phyloP scores from a whole-genome alignment of 1,140 invertebrate genomes.

The Atta cephalotes region DNA sequence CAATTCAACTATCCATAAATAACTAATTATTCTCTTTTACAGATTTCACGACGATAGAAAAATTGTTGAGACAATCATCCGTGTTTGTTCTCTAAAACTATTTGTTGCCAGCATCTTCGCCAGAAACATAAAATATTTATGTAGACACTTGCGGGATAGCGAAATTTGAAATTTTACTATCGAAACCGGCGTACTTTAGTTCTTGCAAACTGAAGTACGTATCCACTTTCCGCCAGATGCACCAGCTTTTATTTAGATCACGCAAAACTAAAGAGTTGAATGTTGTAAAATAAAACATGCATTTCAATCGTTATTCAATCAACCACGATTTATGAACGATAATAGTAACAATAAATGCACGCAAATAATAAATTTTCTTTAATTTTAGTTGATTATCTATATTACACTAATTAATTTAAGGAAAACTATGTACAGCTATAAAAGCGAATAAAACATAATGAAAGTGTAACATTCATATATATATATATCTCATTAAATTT shows the following conservation, averaged over 20 bases:
- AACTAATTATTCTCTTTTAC: conserved; percentile 5
- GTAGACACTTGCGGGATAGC: conserved; percentile 53
- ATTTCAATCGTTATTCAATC: conserved; percentile 15
- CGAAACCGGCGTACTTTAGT: conserved; percentile 33
- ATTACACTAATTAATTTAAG: neutral
- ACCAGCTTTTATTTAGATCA: conserved; percentile 31
- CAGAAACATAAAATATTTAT: conserved; percentile 73
- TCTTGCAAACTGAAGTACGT: conserved; percentile 35
- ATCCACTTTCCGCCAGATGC: conserved; percentile 57
- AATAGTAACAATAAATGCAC: neutral
- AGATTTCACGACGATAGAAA: neutral
- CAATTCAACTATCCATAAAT: neutral
- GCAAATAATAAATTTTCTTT: neutral
- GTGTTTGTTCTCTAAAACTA: neutral
- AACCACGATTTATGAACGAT: neutral
- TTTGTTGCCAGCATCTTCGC: conserved; percentile 28
- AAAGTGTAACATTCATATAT: neutral
- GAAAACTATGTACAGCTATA: neutral
- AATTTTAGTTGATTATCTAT: neutral
- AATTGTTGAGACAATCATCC: conserved; percentile 14
- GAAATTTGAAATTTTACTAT: conserved; percentile 74
- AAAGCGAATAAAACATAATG: neutral
- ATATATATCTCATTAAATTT: conserved; percentile 17
- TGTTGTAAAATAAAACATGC: neutral
- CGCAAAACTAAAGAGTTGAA: conserved; percentile 10